Evolutionary conservation across 2,888 invertebrate species (phyloP), one percentile per base, ranked within the genome.

Genomic region (Phytoseiulus persimilis): DNA sequence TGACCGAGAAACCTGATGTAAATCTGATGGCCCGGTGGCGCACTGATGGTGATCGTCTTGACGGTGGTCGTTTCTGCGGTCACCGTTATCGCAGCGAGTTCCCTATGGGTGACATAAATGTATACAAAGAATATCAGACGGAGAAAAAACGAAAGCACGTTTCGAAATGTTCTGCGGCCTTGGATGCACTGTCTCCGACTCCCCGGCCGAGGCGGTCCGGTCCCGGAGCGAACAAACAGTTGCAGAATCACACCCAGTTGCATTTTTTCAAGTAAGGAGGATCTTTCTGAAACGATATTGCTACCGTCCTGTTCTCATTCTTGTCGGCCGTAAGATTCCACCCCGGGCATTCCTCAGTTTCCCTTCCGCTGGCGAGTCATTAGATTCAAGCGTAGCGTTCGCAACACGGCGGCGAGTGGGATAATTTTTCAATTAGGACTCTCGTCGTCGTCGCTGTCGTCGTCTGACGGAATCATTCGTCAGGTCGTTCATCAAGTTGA

Each of bases 371-470:
- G 65, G 18, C 18, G 65, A 14, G 65, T 65, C 65, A 65, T 65
- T 65, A 65, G 65, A 65, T 65, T 46, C n/a, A n/a, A n/a, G n/a
- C 46, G 46, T 46, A 46, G 46, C 46, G 46, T 14, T 39, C 39
- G 39, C 39, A 9, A 65, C 65, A 65, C 65, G 65, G 65, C 65
- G 18, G 23, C 65, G 23, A 3, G 65, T 65, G 11, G 65, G 65
- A 65, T 65, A 65, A 65, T 65, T 65, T 65, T 65, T 65, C 65
- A 65, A 65, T 65, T 65, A 65, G 65, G 65, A 65, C 65, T 46
- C 46, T 46, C n/a, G n/a, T n/a, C n/a, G n/a, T n/a, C n/a, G n/a
- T n/a, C n/a, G n/a, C n/a, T n/a, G 39, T 6, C 39, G 39, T 6
- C 65, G 65, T 65, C 28, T 23, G 18, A 6, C 9, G 28, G 5